phyloP scores from a whole-genome alignment of 2,113 vertebrate genomes.

The Dasyurus viverrinus region DNA sequence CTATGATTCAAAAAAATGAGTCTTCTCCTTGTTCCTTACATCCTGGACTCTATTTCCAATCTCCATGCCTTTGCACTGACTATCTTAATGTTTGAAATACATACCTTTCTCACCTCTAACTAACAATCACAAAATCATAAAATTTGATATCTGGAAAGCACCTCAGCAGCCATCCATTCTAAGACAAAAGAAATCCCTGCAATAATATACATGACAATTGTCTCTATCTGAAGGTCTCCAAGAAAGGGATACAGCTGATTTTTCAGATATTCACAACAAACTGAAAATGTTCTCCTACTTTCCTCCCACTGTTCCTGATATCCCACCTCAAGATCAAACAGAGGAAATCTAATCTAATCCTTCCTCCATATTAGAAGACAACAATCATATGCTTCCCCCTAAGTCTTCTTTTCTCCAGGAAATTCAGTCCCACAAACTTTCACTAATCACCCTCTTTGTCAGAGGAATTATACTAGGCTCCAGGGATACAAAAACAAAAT shows the following conservation, averaged over 20 bases:
- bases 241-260: not conserved
- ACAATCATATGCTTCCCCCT: not conserved
- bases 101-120: not conserved
- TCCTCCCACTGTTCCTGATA: not conserved
- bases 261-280: not conserved
- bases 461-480: not conserved
- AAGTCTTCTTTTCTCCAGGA: not conserved
- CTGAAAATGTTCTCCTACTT: not conserved
- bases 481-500: not conserved
- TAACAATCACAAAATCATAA: not conserved
- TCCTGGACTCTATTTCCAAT: not conserved
- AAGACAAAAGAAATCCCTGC: not conserved
- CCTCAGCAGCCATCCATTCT: not conserved
- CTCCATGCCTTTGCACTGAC: not conserved
- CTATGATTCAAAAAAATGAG: not conserved
- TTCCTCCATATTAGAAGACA: not conserved
- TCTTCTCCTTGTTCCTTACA: not conserved
- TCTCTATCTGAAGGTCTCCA: not conserved
- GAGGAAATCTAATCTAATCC: not conserved
- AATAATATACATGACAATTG: not conserved
- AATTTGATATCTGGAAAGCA: not conserved
- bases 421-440: not conserved
- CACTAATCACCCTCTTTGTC: not conserved
- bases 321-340: not conserved
- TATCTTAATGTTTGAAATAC: not conserved